phyloP scores from a whole-genome alignment of 2,797 vertebrate genomes.

The Phoebastria nigripes region DNA sequence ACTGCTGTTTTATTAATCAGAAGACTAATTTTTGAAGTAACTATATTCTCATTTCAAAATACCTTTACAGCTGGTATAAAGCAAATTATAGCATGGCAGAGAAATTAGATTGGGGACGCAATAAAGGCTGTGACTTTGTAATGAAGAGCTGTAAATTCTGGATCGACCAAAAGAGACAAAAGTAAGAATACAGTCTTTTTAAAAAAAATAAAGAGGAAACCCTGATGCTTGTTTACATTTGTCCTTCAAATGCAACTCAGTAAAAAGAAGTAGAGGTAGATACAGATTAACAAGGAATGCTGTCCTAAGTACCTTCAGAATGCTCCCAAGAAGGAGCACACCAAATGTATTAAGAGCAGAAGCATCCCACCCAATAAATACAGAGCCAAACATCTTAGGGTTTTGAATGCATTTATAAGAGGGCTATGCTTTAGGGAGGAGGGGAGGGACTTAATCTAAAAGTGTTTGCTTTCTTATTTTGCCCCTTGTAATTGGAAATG shows the following conservation, averaged over 20 bases:
- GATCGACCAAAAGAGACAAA: constrained; percentile 87
- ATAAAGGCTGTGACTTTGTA: constrained; percentile 93
- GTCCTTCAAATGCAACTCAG: background rate
- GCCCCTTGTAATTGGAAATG: background rate
- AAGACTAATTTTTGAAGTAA: background rate
- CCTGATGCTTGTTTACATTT: background rate
- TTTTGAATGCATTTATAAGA: background rate
- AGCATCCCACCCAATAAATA: background rate
- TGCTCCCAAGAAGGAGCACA: background rate
- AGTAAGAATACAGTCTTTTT: constrained; percentile 71
- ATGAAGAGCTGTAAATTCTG: constrained; percentile 98
- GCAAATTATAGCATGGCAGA: constrained; percentile 97
- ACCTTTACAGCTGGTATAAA: constrained; percentile 86
- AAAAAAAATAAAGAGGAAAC: background rate
- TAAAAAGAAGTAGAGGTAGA: background rate
- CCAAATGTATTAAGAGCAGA: background rate
- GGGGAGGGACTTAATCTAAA: background rate
- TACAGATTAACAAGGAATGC: background rate
- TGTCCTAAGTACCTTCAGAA: background rate
- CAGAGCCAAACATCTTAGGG: background rate
- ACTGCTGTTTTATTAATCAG: background rate
- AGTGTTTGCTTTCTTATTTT: background rate
- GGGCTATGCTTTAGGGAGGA: background rate
- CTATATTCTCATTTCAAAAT: background rate
- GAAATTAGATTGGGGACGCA: constrained; percentile 91